Percentiles rank a stretch among this genome's conserved stretches.
Conservation (phyloP, 2,888 invertebrate species). For the Beris morrisii region DNA sequence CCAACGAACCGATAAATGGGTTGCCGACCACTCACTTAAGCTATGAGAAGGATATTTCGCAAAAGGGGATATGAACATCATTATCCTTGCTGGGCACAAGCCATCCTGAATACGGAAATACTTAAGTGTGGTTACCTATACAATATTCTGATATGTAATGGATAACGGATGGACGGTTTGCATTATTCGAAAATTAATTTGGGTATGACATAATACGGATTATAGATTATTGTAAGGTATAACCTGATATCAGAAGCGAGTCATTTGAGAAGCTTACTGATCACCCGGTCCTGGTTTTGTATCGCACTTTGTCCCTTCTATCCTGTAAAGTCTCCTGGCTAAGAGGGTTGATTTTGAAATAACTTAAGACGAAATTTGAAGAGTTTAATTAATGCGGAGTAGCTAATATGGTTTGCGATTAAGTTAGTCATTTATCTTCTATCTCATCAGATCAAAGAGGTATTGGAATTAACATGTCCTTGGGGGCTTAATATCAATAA, state of each 20-base stretch:
- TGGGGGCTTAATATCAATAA: too few relatives aligned
- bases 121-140: background rate
- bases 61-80: constrained; percentile 28
- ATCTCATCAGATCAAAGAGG: too few relatives aligned
- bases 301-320: too few relatives aligned
- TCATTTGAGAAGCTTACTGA: constrained; percentile 1
- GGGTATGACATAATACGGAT: constrained; percentile 31
- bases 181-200: constrained; percentile 36
- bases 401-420: too few relatives aligned
- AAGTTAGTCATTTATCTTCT: too few relatives aligned
- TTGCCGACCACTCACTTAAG: constrained; percentile 29
- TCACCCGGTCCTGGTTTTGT: background rate
- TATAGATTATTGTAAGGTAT: constrained; percentile 21
- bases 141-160: constrained; percentile 19
- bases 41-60: background rate
- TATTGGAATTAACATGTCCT: too few relatives aligned
- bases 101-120: background rate
- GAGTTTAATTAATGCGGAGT: too few relatives aligned
- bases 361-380: too few relatives aligned
- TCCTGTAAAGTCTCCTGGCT: too few relatives aligned
- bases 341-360: too few relatives aligned
- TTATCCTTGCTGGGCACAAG: constrained; percentile 6
- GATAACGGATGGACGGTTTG: constrained; percentile 21
- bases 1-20: constrained; percentile 36
- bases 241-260: constrained; percentile 2